Conservation (phyloP, 1,140 invertebrate genomes). For the Bombus confusus region DNA sequence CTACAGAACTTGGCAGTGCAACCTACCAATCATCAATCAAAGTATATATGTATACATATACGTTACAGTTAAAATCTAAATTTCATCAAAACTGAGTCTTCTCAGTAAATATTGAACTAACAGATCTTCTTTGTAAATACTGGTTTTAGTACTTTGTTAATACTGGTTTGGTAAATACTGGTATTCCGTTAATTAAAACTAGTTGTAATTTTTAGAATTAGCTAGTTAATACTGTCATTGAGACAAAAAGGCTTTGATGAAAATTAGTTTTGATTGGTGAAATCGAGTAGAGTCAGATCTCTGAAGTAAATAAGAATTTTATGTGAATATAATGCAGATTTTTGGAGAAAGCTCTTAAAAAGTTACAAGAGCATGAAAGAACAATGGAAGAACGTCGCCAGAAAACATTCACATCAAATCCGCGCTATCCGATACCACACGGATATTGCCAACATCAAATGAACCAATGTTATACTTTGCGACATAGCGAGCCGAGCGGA, state of each 20-base stretch:
- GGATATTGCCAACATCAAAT: slow-evolving; percentile 57
- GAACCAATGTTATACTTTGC: slow-evolving; percentile 63
- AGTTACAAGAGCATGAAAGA: slow-evolving; percentile 60
- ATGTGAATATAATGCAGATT: slow-evolving; percentile 38
- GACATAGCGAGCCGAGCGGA: slow-evolving; percentile 71
- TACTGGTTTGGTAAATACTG: neutral
- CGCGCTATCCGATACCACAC: slow-evolving; percentile 58
- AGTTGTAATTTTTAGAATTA: neutral
- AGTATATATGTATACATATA: slow-evolving; percentile 49
- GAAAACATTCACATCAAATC: slow-evolving; percentile 56
- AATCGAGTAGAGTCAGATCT: neutral
- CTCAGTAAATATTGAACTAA: neutral
- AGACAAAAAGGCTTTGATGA: neutral
- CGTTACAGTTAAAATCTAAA: neutral
- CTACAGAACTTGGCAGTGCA: slow-evolving; percentile 68
- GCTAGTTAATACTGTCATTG: neutral
- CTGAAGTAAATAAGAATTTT: neutral
- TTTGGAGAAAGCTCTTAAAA: slow-evolving; percentile 63
- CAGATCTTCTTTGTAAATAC: neutral
- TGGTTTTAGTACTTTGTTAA: neutral
- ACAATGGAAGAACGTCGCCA: slow-evolving; percentile 39
- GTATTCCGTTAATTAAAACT: neutral
- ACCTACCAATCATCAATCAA: slow-evolving; percentile 64
- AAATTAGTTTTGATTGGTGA: neutral
- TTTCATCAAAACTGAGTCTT: neutral